Percentiles rank a stretch among this genome's conserved stretches.
These are phyloP conservation scores for Rhinoptilus africanus DNA, from an alignment of 2,113 vertebrate genomes.

Conservation along the genomic window DNA sequence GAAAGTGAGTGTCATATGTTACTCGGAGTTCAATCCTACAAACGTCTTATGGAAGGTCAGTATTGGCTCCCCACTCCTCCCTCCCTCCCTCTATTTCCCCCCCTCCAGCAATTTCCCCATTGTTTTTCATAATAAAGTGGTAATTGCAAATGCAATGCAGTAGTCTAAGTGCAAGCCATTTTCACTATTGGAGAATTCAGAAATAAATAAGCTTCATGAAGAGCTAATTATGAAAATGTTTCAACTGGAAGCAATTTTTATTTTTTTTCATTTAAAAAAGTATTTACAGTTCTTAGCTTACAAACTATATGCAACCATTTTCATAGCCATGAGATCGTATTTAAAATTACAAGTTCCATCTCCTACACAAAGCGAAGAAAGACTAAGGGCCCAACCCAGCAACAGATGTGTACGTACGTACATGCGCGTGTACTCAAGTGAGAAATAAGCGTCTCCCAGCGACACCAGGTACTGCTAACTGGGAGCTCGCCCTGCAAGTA, in stretches of 20 bases:
- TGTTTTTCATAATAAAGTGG: slow-evolving; percentile 44
- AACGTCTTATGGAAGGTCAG: slow-evolving; percentile 42
- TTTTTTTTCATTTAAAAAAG: slow-evolving; percentile 31
- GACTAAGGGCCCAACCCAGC: neutral
- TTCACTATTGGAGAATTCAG: slow-evolving; percentile 53
- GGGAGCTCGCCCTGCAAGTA: neutral
- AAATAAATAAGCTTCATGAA: slow-evolving; percentile 34
- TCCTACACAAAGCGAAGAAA: neutral
- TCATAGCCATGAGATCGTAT: neutral
- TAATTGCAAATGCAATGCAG: slow-evolving; percentile 46
- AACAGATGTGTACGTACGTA: neutral
- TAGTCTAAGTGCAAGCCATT: slow-evolving; percentile 58
- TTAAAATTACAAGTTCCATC: neutral
- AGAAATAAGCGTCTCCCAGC: neutral
- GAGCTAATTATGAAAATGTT: slow-evolving; percentile 19
- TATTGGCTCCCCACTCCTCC: slow-evolving; percentile 25
- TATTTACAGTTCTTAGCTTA: slow-evolving; percentile 58
- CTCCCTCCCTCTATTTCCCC: neutral
- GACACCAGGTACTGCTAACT: neutral
- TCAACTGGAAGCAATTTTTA: neutral
- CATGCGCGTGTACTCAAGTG: neutral
- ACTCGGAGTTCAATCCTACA: slow-evolving; percentile 53
- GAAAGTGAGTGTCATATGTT: slow-evolving; percentile 6
- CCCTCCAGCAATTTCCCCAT: neutral
- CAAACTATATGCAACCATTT: slow-evolving; percentile 10